Evolutionary conservation across 2,797 vertebrate species (phyloP).

Genomic region (Falco novaeseelandiae): DNA sequence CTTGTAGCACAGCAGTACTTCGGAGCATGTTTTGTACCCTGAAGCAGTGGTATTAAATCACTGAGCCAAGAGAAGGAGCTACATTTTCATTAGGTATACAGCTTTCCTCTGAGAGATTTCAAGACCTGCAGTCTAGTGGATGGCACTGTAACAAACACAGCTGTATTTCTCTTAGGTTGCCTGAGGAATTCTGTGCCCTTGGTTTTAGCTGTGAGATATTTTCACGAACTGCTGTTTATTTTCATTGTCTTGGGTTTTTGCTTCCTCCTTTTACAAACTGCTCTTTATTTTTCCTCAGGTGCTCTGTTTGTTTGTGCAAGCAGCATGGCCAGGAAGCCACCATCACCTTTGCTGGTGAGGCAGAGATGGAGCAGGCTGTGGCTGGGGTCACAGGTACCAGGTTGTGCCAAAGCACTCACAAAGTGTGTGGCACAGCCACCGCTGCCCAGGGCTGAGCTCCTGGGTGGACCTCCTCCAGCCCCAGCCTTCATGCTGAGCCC

Average conservation of each 20-base stretch:
- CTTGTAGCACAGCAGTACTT: neutral
- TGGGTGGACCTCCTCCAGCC: neutral
- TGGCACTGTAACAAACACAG: neutral
- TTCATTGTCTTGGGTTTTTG: neutral
- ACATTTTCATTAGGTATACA: neutral
- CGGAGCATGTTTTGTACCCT: neutral
- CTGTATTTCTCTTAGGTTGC: neutral
- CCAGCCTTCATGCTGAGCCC: neutral
- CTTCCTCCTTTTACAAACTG: neutral
- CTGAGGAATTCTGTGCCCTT: neutral
- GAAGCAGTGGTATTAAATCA: neutral
- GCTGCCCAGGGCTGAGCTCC: neutral
- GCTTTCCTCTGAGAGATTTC: neutral
- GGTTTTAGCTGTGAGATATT: neutral
- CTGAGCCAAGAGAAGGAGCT: neutral
- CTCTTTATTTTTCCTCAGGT: neutral
- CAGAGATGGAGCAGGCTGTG: neutral
- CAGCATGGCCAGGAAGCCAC: neutral
- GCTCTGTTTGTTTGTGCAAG: neutral
- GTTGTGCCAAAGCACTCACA: fast-evolving
- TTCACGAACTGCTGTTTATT: neutral
- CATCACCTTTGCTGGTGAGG: neutral
- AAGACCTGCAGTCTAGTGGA: neutral
- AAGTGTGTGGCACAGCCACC: neutral
- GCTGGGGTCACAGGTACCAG: neutral